These are phyloP conservation scores for Bombus haemorrhoidalis DNA, from an alignment of 1,140 invertebrate genomes.

Conservation along the genomic window DNA sequence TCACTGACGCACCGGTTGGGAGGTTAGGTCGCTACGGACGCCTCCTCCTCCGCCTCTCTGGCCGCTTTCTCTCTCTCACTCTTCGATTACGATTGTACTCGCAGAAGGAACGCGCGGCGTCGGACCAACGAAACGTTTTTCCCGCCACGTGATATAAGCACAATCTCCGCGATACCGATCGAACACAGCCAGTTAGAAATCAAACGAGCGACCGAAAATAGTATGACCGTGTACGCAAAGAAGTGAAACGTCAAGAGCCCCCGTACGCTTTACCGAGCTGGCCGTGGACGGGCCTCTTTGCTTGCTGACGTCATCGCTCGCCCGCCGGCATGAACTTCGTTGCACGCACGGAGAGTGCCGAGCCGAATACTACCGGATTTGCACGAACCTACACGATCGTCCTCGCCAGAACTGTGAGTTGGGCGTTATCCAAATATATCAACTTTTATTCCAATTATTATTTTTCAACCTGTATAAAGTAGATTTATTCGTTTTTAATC, in stretches of 20 bases:
- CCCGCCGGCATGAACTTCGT: slow-evolving; percentile 74
- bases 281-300: slow-evolving; percentile 63
- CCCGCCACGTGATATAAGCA: slow-evolving; percentile 36
- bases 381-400: slow-evolving; percentile 67
- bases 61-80: slow-evolving; percentile 49
- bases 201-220: slow-evolving; percentile 25
- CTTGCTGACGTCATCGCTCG: slow-evolving; percentile 71
- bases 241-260: slow-evolving; percentile 52
- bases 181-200: slow-evolving; percentile 1
- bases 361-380: slow-evolving; percentile 55
- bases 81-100: slow-evolving; percentile 33
- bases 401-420: slow-evolving; percentile 38
- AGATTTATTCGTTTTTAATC: too few species aligned
- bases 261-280: slow-evolving; percentile 56
- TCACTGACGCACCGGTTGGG: slow-evolving; percentile 63
- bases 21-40: slow-evolving; percentile 67
- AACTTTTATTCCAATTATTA: slow-evolving; percentile 38
- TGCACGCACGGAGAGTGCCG: slow-evolving; percentile 62
- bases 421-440: slow-evolving; percentile 45
- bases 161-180: not conserved
- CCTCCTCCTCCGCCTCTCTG: slow-evolving; percentile 41
- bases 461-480: not conserved
- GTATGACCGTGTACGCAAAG: slow-evolving; percentile 14
- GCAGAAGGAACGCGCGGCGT: slow-evolving; percentile 33
- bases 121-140: slow-evolving; percentile 21